Evolutionary conservation across 2,888 invertebrate genomes (phyloP), one percentile per base, ranked within the genome.

Genomic region (Thymelicus lineola): DNA sequence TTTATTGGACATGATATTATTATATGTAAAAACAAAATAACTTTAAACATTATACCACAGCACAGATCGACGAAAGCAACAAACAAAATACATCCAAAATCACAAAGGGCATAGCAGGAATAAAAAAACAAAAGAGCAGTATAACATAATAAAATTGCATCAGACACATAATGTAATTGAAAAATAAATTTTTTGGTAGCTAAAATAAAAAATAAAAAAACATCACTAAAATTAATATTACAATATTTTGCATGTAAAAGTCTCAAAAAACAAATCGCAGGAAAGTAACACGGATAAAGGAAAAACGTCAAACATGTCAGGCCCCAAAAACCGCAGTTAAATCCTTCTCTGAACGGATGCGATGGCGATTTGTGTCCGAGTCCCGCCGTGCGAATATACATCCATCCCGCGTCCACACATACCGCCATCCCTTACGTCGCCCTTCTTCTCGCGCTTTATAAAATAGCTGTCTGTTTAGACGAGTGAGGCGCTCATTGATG

Each of bases 401-500:
- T 7, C 74, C 75, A n/a, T 74, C 73, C 0, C 70, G 64, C 0
- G 75, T 72, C 75, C 74, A 76, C 0, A 72, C 60, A 42, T 61
- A 75, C 7, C 65, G 66, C 75, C 75, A 75, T n/a, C 59, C 55
- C 4, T 50, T 59, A 1, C 58, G 66, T 0, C 55, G 17, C 3
- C 60, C 67, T 17, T 71, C 70, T 35, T 73, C 71, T 2, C 76
- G 72, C 0, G 73, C 71, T 46, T 70, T 65, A 7, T 70, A 50
- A 28, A 75, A 79, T 0, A 79, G 42, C 17, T 59, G 71, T 5
- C 75, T 63, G 48, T 77, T 77, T 0, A n/a, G 7, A 6, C 36
- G 50, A 0, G 76, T 75, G 0, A 76, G 63, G 12, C 75, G 73
- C 45, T 76, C 76, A 46, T 75, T 77, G 3, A 75, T 15, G 15